A percentile compares a stretch with the other conserved stretches of the same genome.
Conservation (phyloP, 2,888 invertebrate species). For the Pasiphila rectangulata region DNA sequence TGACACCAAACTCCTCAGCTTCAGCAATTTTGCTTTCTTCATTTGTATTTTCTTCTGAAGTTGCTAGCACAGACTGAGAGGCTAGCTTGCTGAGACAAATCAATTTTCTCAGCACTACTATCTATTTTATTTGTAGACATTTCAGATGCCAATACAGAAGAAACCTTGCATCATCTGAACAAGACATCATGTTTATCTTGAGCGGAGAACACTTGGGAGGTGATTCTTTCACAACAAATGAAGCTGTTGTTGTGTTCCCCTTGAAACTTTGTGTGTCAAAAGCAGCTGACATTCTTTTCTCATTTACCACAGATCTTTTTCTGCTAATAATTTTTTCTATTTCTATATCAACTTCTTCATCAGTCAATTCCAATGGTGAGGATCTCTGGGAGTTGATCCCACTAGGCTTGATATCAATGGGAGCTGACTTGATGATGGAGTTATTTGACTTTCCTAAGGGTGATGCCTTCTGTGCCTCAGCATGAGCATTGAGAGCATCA, state of each 20-base stretch:
- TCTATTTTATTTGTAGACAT: slow-evolving; percentile 41
- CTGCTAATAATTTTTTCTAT: slow-evolving; percentile 82
- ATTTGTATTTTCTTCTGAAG: slow-evolving; percentile 44
- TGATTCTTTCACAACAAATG: slow-evolving; percentile 46
- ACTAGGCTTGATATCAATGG: slow-evolving; percentile 84
- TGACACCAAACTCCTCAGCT: slow-evolving; percentile 55
- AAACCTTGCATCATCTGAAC: slow-evolving; percentile 40
- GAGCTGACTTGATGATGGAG: slow-evolving; percentile 82
- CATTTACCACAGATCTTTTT: slow-evolving; percentile 76
- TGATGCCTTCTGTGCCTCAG: slow-evolving; percentile 63
- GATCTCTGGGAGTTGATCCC: slow-evolving; percentile 76
- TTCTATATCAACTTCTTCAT: slow-evolving; percentile 85
- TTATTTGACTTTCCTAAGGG: slow-evolving; percentile 68
- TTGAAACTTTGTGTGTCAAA: slow-evolving; percentile 46
- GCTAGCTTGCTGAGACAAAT: slow-evolving; percentile 45
- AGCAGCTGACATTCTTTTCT: slow-evolving; percentile 59
- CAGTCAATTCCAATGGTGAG: slow-evolving; percentile 81
- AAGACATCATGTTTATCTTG: slow-evolving; percentile 43
- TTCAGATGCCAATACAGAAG: slow-evolving; percentile 43
- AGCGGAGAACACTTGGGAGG: slow-evolving; percentile 36
- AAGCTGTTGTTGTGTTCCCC: slow-evolving; percentile 44
- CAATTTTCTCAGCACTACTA: slow-evolving; percentile 42
- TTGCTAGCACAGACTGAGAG: slow-evolving; percentile 46
- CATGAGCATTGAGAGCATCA: slow-evolving; percentile 67
- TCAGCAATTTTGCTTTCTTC: slow-evolving; percentile 48